Percentiles rank a stretch among this genome's conserved stretches.
Evolutionary conservation across 2,113 vertebrate genomes (phyloP).

Genomic region (Aleadryas rufinucha): DNA sequence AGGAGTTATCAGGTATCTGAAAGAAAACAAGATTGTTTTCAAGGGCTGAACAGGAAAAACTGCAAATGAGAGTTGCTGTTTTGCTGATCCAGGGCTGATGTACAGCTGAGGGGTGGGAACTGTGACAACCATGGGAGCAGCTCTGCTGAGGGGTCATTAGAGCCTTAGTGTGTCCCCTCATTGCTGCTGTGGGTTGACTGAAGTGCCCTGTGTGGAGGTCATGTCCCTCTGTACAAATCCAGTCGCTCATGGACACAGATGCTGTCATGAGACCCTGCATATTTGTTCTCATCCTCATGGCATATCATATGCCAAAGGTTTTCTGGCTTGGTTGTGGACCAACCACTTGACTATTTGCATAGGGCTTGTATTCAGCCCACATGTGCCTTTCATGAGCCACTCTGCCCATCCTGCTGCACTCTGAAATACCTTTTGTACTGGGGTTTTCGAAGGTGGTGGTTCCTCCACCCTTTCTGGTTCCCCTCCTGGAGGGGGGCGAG

Average conservation of each 20-base stretch:
- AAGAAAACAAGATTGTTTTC: not conserved
- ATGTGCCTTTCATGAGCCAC: fast-evolving
- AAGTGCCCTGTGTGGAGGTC: not conserved
- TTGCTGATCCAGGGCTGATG: not conserved
- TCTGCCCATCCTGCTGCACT: not conserved
- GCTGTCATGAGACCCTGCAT: not conserved
- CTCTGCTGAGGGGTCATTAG: fast-evolving
- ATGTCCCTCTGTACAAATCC: not conserved
- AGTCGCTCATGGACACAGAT: fast-evolving
- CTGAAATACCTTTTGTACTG: not conserved
- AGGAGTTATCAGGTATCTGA: not conserved
- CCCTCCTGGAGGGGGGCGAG: not conserved
- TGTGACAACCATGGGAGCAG: fast-evolving
- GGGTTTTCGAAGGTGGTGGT: not conserved
- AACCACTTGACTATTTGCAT: fast-evolving
- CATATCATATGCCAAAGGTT: not conserved
- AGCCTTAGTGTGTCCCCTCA: fast-evolving
- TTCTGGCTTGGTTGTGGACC: not conserved
- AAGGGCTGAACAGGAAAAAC: not conserved
- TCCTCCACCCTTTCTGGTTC: not conserved
- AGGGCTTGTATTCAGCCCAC: not conserved
- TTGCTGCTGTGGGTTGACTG: fast-evolving
- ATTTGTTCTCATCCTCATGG: not conserved
- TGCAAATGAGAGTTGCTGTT: not conserved
- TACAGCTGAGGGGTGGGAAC: not conserved